A percentile compares a stretch with the other conserved stretches of the same genome.
Conservation (phyloP, 2,797 vertebrate genomes). For the Heteromormyrus szaboi region DNA sequence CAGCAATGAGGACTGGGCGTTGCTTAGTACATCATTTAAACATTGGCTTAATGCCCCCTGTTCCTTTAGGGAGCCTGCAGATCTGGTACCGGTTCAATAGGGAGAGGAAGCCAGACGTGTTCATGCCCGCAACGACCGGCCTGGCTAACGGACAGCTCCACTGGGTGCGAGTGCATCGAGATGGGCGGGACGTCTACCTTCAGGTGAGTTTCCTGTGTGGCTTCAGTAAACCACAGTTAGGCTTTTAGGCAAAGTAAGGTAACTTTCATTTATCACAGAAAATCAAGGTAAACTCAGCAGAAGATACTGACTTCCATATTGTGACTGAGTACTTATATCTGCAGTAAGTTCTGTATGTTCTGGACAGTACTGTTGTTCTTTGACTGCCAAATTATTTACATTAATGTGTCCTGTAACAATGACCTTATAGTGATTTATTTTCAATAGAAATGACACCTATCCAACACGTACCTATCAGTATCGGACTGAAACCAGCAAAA, state of each 20-base stretch:
- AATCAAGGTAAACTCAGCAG: neutral
- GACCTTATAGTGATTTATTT: neutral
- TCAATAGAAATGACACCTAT: neutral
- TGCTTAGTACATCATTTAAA: neutral
- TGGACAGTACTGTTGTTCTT: neutral
- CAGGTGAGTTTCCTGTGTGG: constrained; percentile 54
- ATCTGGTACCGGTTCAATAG: constrained; percentile 65
- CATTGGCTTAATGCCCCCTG: neutral
- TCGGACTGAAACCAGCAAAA: neutral
- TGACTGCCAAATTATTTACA: neutral
- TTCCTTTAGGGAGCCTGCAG: constrained; percentile 72
- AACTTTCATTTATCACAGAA: neutral
- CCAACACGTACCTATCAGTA: neutral
- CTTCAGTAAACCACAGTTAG: neutral
- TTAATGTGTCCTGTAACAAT: neutral
- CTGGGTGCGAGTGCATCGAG: constrained; percentile 65
- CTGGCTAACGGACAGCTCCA: constrained; percentile 70
- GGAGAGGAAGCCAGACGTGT: constrained; percentile 62
- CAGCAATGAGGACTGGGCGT: neutral
- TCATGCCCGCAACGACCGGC: constrained; percentile 61
- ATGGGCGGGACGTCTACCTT: constrained; percentile 63
- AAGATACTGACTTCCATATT: neutral
- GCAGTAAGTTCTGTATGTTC: neutral
- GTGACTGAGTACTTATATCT: neutral
- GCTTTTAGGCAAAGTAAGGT: neutral